Evolutionary conservation across 2,888 invertebrate genomes (phyloP).

Genomic region (Octodonta nipae): DNA sequence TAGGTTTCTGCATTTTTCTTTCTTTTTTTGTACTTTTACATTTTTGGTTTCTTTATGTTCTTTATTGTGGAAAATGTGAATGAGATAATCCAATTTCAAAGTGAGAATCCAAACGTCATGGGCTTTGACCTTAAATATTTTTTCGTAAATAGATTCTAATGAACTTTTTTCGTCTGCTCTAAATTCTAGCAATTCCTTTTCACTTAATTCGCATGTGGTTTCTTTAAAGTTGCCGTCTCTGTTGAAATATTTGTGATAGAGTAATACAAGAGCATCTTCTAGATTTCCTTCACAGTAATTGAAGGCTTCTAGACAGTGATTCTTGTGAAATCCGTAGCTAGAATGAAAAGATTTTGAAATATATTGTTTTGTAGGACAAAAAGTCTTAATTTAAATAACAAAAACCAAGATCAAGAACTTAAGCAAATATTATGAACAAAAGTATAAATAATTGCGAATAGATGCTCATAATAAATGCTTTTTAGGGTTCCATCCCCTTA

Average conservation of each 20-base stretch:
- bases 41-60: slow-evolving; percentile 27
- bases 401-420: too few relatives aligned
- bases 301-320: slow-evolving; percentile 63
- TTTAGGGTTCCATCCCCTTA: too few relatives aligned
- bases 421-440: too few relatives aligned
- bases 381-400: slow-evolving; percentile 5
- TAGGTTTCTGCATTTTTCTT: slow-evolving; percentile 51
- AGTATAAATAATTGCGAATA: too few relatives aligned
- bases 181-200: slow-evolving; percentile 48
- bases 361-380: slow-evolving; percentile 3
- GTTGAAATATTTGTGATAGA: slow-evolving; percentile 59
- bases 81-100: slow-evolving; percentile 53
- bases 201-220: slow-evolving; percentile 34
- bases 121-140: slow-evolving; percentile 54
- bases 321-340: slow-evolving; percentile 61
- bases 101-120: slow-evolving; percentile 59
- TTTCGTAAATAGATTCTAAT: slow-evolving; percentile 64
- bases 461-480: too few relatives aligned
- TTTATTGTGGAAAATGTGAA: slow-evolving; percentile 35
- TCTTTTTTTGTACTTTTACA: slow-evolving; percentile 33
- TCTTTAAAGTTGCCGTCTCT: slow-evolving; percentile 22
- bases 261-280: slow-evolving; percentile 56
- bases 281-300: slow-evolving; percentile 51
- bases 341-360: slow-evolving; percentile 19
- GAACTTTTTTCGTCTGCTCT: slow-evolving; percentile 59